A percentile compares a stretch with the other conserved stretches of the same genome.
Conservation (phyloP, 2,113 vertebrate genomes). For the Lathamus discolor region DNA sequence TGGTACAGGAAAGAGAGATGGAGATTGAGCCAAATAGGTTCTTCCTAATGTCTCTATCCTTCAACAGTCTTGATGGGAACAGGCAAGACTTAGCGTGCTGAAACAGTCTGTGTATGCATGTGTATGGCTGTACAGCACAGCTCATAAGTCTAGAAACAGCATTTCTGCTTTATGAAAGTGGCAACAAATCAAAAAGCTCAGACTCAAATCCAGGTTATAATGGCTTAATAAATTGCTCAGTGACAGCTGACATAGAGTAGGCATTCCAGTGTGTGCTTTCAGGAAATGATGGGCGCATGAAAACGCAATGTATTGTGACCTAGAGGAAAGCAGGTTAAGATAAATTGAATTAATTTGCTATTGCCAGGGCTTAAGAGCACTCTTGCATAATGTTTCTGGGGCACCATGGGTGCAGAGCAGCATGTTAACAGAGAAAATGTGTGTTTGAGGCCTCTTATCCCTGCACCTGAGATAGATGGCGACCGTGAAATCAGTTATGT, state of each 20-base stretch:
- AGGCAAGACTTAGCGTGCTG: background rate
- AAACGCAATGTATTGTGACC: background rate
- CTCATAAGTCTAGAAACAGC: background rate
- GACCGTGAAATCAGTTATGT: background rate
- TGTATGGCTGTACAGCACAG: background rate
- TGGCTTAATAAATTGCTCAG: background rate
- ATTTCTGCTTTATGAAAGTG: background rate
- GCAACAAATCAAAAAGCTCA: background rate
- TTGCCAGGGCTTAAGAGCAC: background rate
- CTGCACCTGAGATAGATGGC: background rate
- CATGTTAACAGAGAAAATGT: background rate
- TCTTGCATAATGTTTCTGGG: background rate
- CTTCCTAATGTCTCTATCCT: background rate
- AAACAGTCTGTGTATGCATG: too few species aligned
- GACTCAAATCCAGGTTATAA: background rate
- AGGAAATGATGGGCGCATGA: background rate
- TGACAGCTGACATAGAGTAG: background rate
- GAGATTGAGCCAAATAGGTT: background rate
- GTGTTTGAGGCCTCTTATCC: background rate
- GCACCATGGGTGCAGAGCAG: background rate
- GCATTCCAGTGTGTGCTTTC: background rate
- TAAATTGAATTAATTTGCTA: constrained; percentile 31
- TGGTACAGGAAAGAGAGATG: background rate
- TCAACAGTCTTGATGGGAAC: background rate
- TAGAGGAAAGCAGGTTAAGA: background rate